phyloP scores from a whole-genome alignment of 53 echinoderm and acorn worm genomes.

The Holothuria leucospilota region DNA sequence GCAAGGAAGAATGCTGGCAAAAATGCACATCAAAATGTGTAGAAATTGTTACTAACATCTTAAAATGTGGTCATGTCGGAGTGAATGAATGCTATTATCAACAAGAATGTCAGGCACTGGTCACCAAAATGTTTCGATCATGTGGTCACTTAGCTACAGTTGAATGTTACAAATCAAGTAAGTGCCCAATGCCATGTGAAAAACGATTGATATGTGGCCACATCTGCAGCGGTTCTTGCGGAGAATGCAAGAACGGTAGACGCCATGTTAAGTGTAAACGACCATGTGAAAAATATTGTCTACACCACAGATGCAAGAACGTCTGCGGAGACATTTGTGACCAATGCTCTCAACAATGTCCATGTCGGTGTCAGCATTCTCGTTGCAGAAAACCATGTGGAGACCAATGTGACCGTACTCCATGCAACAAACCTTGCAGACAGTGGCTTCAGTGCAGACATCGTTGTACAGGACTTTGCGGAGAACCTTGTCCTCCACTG shows the following conservation, averaged over 20 bases:
- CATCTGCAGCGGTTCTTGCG: constrained; percentile 68
- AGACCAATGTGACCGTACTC: constrained; percentile 39
- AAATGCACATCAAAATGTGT: too few species aligned
- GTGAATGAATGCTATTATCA: background rate
- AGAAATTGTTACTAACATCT: too few species aligned
- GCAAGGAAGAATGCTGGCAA: constrained; percentile 10
- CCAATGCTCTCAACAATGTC: constrained; percentile 50
- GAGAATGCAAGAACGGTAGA: constrained; percentile 34
- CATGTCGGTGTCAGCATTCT: constrained; percentile 57
- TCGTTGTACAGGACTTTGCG: constrained; percentile 79
- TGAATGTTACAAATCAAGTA: constrained; percentile 46
- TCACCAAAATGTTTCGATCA: constrained; percentile 48
- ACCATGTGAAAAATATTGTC: constrained; percentile 56
- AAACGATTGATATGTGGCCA: constrained; percentile 60
- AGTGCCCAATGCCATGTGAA: constrained; percentile 18
- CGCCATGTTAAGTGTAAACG: constrained; percentile 47
- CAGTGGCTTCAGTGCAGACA: constrained; percentile 54
- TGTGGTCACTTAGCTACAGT: constrained; percentile 62
- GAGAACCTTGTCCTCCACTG: constrained; percentile 76
- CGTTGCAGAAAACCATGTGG: constrained; percentile 44
- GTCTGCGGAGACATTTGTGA: constrained; percentile 43
- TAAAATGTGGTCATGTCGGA: too few species aligned
- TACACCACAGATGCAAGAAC: constrained; percentile 45
- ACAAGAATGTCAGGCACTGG: constrained; percentile 14
- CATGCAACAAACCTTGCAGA: constrained; percentile 41